Evolutionary conservation across 2,888 invertebrate genomes (phyloP).

Genomic region (Tiphia femorata): DNA sequence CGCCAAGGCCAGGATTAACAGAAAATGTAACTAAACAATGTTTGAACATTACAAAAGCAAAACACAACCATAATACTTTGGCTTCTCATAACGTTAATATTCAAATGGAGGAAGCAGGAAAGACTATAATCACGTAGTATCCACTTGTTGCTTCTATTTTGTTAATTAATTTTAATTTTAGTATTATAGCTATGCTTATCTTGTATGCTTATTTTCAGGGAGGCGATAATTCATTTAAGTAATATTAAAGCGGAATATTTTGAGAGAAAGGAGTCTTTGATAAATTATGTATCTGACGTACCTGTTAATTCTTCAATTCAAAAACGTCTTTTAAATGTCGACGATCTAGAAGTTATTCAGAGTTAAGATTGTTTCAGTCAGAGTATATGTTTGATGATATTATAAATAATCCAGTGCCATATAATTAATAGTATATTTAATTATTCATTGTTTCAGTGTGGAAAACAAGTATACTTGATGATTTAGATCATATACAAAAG

Average conservation of each 20-base stretch:
- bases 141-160: not conserved
- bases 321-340: conserved; percentile 46
- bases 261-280: conserved; percentile 39
- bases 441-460: conserved; percentile 47
- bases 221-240: conserved; percentile 32
- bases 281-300: conserved; percentile 32
- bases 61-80: conserved; percentile 1
- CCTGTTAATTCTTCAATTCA: conserved; percentile 47
- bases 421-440: not conserved
- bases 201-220: conserved; percentile 35
- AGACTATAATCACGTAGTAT: conserved; percentile 22
- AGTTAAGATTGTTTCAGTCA: conserved; percentile 33
- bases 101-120: conserved; percentile 18
- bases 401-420: too few species aligned
- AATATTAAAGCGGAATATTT: conserved; percentile 46
- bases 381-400: conserved; percentile 1
- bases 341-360: conserved; percentile 49
- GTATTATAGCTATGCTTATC: not conserved
- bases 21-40: conserved; percentile 41
- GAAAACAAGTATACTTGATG: conserved; percentile 38
- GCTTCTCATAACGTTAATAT: conserved; percentile 9
- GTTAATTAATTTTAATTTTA: not conserved
- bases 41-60: conserved; percentile 19
- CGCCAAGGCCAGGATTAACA: conserved; percentile 44
- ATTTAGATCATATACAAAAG: conserved; percentile 28